Evolutionary conservation across 92 coral and sea anemone species (phyloP).

Genomic region (Siderastrea siderea): DNA sequence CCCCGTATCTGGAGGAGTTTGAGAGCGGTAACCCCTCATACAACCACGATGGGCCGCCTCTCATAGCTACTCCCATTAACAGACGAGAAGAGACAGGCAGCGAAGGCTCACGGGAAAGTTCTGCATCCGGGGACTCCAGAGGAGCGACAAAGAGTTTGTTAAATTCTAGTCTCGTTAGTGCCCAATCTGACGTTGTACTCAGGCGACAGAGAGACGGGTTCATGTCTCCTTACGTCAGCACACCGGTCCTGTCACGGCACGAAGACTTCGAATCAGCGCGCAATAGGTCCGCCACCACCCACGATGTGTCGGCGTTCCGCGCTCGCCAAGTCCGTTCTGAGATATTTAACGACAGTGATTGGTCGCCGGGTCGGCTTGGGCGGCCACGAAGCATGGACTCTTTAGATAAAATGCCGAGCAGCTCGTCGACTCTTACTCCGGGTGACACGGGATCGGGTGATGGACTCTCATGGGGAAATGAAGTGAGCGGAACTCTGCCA

Average conservation of each 20-base stretch:
- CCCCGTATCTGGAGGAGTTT: constrained; percentile 72
- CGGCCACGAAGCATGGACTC: constrained; percentile 90
- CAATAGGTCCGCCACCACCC: constrained; percentile 62
- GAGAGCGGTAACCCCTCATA: constrained; percentile 58
- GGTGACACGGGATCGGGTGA: constrained; percentile 49
- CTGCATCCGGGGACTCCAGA: constrained; percentile 84
- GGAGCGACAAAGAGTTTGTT: constrained; percentile 47
- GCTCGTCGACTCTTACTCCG: constrained; percentile 61
- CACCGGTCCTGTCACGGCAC: constrained; percentile 60
- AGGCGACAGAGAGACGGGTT: constrained; percentile 53
- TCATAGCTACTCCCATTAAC: constrained; percentile 63
- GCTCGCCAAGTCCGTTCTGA: constrained; percentile 92
- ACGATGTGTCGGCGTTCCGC: constrained; percentile 86
- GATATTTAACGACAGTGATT: constrained; percentile 72
- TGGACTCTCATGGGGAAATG: constrained; percentile 5
- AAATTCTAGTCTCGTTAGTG: constrained; percentile 48
- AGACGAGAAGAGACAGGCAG: constrained; percentile 81
- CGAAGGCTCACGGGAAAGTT: constrained; percentile 88
- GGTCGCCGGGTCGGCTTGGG: constrained; percentile 61
- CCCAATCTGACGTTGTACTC: constrained; percentile 76
- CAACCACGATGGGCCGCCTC: constrained; percentile 44
- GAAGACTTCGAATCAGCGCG: constrained; percentile 46
- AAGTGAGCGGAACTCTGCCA: neutral
- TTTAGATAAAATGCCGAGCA: constrained; percentile 69
- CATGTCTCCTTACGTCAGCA: constrained; percentile 64